Conservation (phyloP, 2,113 vertebrate genomes). For the Odontophorus gujanensis region DNA sequence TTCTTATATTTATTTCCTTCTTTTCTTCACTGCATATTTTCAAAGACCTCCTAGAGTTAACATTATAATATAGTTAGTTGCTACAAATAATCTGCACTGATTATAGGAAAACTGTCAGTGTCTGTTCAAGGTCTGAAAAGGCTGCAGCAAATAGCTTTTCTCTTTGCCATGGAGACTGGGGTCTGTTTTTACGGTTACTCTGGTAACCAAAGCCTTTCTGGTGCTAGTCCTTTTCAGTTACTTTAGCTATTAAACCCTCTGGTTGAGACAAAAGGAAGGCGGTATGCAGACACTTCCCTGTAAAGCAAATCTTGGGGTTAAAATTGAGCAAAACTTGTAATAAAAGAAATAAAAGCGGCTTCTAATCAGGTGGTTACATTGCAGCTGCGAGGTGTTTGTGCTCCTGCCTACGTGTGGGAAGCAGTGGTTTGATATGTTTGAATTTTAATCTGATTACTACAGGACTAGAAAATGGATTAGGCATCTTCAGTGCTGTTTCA, state of each 20-base stretch:
- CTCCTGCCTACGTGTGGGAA: not conserved
- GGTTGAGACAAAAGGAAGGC: constrained; percentile 95
- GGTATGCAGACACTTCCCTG: constrained; percentile 76
- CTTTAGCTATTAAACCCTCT: constrained; percentile 93
- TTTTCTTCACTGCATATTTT: constrained; percentile 68
- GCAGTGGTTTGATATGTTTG: not conserved
- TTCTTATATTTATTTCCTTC: constrained; percentile 47
- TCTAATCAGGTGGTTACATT: constrained; percentile 4
- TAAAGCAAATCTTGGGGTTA: constrained; percentile 70
- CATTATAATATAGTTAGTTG: constrained; percentile 87
- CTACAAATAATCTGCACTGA: constrained; percentile 87
- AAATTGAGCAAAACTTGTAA: constrained; percentile 58
- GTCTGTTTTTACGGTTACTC: constrained; percentile 95
- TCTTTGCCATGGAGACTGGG: constrained; percentile 94
- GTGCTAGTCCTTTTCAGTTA: constrained; percentile 89
- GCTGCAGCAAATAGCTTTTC: constrained; percentile 93
- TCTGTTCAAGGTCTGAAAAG: constrained; percentile 90
- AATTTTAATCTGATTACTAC: constrained; percentile 53
- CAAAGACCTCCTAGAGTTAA: constrained; percentile 81
- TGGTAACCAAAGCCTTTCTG: constrained; percentile 93
- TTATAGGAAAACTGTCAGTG: constrained; percentile 92
- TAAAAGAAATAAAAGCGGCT: constrained; percentile 48
- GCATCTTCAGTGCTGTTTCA: not conserved
- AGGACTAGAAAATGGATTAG: constrained; percentile 12
- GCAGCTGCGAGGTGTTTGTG: constrained; percentile 16